Evolutionary conservation across 1,140 invertebrate genomes (phyloP), one percentile per base, ranked within the genome.

Genomic region (Papilio glaucus): DNA sequence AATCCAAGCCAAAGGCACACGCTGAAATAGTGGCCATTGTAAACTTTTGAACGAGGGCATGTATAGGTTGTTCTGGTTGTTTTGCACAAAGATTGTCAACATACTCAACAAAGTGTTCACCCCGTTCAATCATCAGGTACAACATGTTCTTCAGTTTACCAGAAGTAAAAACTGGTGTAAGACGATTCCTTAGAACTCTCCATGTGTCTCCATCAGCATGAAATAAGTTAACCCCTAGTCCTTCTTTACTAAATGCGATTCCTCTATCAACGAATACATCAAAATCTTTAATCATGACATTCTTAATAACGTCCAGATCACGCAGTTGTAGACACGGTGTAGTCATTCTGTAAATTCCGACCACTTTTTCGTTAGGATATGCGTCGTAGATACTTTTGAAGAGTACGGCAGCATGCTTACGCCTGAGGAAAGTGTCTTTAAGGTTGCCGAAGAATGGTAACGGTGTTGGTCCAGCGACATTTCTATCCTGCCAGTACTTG

Each of bases 261-360:
- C 90, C 92, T 7, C 94, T 93, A 74, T 94, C 93, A 37, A 85
- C 74, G 41, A 95, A 95, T 26, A 89, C 77, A 39, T 89, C 79
- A 57, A 95, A 95, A 76, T 96, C 94, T 77, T 94, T 95, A 2
- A 94, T 91, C 24, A 96, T 72, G 1, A 96, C 91, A 18, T 92
- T 83, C 77, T 95, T 95, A 0, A 96, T 91, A 0, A 96, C 77
- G 7, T 95, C 94, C 18, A 95, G 85, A 79, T 96, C 94, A 9
- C 94, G 87, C 1, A 95, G 61, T 0, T 95, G 77, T 6, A 95
- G 72, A 7, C 89, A 80, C 0, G 95, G 94, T 1, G 92, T 89
- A 2, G 86, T 81, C 77, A 85, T 80, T 61, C 80, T 79, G 29
- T 80, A 93, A 1, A 90, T 61, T 18, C 91, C 90, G 9, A 89